Evolutionary conservation across 2,888 invertebrate species (phyloP).

Genomic region (Sarcophaga rosellei): DNA sequence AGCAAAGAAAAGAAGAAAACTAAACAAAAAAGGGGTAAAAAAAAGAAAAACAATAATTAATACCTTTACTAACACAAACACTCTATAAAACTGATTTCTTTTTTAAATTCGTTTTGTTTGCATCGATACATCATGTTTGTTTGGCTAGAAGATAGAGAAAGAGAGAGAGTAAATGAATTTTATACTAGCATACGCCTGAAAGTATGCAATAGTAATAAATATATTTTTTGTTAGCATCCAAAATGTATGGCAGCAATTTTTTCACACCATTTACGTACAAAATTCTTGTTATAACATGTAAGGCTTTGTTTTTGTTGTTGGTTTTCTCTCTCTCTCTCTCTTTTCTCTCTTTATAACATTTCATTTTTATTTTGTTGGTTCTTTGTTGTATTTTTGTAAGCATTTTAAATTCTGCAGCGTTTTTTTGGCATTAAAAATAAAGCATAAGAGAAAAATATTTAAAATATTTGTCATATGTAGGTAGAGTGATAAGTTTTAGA

Average conservation of each 20-base stretch:
- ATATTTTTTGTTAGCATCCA: constrained; percentile 40
- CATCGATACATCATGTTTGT: too few species aligned
- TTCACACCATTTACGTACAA: constrained; percentile 58
- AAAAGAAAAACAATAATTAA: not conserved
- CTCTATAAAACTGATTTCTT: too few species aligned
- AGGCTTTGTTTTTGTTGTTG: constrained; percentile 38
- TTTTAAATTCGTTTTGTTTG: too few species aligned
- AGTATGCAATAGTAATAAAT: constrained; percentile 66
- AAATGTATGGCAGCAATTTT: constrained; percentile 56
- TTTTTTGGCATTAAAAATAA: constrained; percentile 36
- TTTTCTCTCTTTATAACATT: too few species aligned
- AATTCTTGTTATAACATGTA: constrained; percentile 55
- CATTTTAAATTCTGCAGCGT: constrained; percentile 45
- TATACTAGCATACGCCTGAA: constrained; percentile 44
- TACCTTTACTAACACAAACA: too few species aligned
- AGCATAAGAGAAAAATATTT: constrained; percentile 33
- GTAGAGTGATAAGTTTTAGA: not conserved
- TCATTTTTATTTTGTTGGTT: not conserved
- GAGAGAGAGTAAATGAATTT: constrained; percentile 24
- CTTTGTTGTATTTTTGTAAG: not conserved
- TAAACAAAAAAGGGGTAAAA: too few species aligned
- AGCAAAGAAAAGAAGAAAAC: too few species aligned
- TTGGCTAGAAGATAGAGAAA: too few species aligned
- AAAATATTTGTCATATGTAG: constrained; percentile 40
- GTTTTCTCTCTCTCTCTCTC: too few species aligned